phyloP scores from a whole-genome alignment of 2,797 vertebrate species.

The Melanotaenia trifasciata region DNA sequence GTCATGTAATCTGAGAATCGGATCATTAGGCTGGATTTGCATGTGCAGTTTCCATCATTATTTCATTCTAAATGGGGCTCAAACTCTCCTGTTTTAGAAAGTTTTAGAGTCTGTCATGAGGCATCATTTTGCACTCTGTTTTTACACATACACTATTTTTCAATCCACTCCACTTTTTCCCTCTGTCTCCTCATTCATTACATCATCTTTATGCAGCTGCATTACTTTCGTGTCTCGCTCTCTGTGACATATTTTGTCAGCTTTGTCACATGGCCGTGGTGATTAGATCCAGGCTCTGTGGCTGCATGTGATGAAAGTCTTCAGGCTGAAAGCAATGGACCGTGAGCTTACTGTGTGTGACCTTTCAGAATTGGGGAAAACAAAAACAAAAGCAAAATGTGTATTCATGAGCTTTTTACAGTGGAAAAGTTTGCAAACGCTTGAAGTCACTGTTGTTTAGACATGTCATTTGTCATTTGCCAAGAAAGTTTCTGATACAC shows the following conservation, averaged over 20 bases:
- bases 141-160: constrained; percentile 7
- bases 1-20: not conserved
- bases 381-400: constrained; percentile 2
- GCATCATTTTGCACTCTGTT: constrained; percentile 24
- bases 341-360: constrained; percentile 66
- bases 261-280: constrained; percentile 70
- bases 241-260: constrained; percentile 72
- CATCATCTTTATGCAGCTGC: constrained; percentile 67
- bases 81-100: not conserved
- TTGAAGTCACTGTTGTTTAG: constrained; percentile 27
- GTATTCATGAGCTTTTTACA: constrained; percentile 12
- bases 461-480: constrained; percentile 28
- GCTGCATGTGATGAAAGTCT: constrained; percentile 59
- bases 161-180: constrained; percentile 26
- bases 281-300: constrained; percentile 78
- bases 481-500: constrained; percentile 36
- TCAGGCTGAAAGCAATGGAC: constrained; percentile 61
- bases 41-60: not conserved
- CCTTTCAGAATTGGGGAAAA: constrained; percentile 31
- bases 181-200: constrained; percentile 49
- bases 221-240: constrained; percentile 33
- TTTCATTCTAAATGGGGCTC: constrained; percentile 1
- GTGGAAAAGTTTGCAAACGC: constrained; percentile 51
- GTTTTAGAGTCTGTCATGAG: not conserved
- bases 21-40: no score